Evolutionary conservation across 2,797 vertebrate species (phyloP).

Genomic region (Chaenodraco wilsoni): DNA sequence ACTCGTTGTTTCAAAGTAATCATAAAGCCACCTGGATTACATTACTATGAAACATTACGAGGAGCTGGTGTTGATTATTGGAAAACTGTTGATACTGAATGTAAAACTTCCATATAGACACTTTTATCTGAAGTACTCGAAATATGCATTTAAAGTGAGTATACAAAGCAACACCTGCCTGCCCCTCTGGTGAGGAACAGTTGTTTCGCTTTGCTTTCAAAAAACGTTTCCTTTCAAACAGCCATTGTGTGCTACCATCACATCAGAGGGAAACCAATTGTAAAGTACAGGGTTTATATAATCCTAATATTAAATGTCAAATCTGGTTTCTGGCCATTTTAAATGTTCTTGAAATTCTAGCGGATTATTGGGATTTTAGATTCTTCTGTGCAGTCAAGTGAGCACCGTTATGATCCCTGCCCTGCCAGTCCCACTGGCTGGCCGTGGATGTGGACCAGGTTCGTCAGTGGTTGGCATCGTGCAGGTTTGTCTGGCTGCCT

Average conservation of each 20-base stretch:
- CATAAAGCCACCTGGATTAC: not conserved
- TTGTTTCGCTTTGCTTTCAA: not conserved
- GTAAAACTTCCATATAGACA: too few species aligned
- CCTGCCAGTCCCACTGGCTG: not conserved
- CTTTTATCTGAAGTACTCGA: too few species aligned
- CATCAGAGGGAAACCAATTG: not conserved
- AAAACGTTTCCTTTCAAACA: not conserved
- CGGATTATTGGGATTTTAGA: not conserved
- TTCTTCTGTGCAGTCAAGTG: not conserved
- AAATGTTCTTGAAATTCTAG: not conserved
- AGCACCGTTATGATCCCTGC: too few species aligned
- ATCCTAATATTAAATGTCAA: not conserved
- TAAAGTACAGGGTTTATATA: not conserved
- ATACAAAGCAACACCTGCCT: too few species aligned
- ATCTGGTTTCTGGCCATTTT: not conserved
- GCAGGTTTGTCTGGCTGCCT: not conserved
- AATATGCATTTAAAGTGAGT: too few species aligned
- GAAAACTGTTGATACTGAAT: not conserved
- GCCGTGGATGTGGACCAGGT: not conserved
- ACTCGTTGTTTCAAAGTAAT: not conserved
- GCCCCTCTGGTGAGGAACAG: too few species aligned
- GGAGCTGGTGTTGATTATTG: not conserved
- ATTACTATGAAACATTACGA: not conserved
- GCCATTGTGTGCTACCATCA: not conserved
- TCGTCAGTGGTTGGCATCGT: not conserved